Percentiles rank a stretch among this genome's conserved stretches.
Evolutionary conservation across 1,140 invertebrate species (phyloP).

Genomic region (Piezodorus guildinii): DNA sequence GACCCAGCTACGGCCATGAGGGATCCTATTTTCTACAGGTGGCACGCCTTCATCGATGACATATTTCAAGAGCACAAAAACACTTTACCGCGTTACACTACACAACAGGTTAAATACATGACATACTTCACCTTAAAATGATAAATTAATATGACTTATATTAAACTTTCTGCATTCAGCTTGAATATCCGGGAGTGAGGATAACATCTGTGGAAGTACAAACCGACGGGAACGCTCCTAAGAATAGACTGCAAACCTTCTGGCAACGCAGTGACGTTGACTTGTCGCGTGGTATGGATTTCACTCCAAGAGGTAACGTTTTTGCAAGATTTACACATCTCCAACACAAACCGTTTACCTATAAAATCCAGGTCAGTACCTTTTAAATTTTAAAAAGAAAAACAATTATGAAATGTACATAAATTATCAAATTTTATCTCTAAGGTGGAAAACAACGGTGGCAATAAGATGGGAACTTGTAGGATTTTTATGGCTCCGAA

Average conservation of each 20-base stretch:
- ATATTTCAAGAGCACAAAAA: conserved; percentile 67
- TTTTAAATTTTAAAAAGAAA: neutral
- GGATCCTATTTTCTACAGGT: conserved; percentile 76
- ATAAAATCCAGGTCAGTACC: conserved; percentile 23
- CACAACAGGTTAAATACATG: conserved; percentile 37
- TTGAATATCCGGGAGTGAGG: conserved; percentile 44
- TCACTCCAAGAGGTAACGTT: conserved; percentile 33
- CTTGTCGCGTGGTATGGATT: conserved; percentile 37
- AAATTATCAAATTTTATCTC: conserved; percentile 8
- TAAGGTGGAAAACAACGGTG: conserved; percentile 29
- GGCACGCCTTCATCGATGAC: conserved; percentile 69
- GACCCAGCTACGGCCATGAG: conserved; percentile 62
- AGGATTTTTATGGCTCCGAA: conserved; percentile 47
- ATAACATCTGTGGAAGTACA: conserved; percentile 43
- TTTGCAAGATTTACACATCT: conserved; percentile 36
- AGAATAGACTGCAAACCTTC: conserved; percentile 34
- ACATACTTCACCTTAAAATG: neutral
- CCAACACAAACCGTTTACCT: conserved; percentile 30
- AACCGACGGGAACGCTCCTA: conserved; percentile 27
- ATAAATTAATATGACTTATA: neutral
- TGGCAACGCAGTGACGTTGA: conserved; percentile 39
- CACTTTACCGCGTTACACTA: conserved; percentile 48
- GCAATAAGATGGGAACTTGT: conserved; percentile 38
- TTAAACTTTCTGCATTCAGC: conserved; percentile 33
- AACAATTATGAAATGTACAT: neutral